Base-by-base conservation (phyloP, 2,113 vertebrate genomes). In the Malurus melanocephalus region DNA sequence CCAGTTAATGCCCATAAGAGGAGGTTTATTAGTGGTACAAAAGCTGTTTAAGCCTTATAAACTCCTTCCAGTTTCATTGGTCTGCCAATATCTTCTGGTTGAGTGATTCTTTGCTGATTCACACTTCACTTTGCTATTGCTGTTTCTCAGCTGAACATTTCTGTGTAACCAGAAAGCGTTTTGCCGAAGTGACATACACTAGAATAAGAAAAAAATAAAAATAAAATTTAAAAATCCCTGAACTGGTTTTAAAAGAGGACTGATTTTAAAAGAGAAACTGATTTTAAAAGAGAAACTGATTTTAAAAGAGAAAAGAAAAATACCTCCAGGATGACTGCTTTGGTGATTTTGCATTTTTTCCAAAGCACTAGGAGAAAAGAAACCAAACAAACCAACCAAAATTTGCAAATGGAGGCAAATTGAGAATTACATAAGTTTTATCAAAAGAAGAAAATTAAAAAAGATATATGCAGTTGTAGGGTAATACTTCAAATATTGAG, bases 31-130 rank as follows among this genome's bases (percentile, higher is more conserved):
- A 96, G 90, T 84, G 66, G 90, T 65, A 75, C 55, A 2, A 74
- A 87, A 94, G 88, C 91, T 61, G 57, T 92, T 96, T 92, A 95
- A 93, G 82, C 91, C 66, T 95, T 96, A 94, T 92, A 83, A 95
- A 91, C 89, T 94, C 91, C 91, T 95, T 93, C 82, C 73, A 43
- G 45, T 79, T 93, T 95, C 94, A 95, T 94, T 94, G 94, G 93
- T 85, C 85, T 95, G 94, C 91, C 95, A 94, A 94, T 96, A 96
- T 89, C 91, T 92, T 87, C 91, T 66, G 52, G 79, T 60, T 95
- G 94, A 95, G 81, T 92, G 68, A 96, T 96, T 91, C 68, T 71
- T 80, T 88, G 89, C 77, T 94, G 80, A 91, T 91, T 90, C 93
- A 92, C 61, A 7, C 77, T 72, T 73, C 0, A 16, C 15, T 84